phyloP scores from a whole-genome alignment of 1,140 invertebrate species.

The Leptinotarsa undecemlineata region DNA sequence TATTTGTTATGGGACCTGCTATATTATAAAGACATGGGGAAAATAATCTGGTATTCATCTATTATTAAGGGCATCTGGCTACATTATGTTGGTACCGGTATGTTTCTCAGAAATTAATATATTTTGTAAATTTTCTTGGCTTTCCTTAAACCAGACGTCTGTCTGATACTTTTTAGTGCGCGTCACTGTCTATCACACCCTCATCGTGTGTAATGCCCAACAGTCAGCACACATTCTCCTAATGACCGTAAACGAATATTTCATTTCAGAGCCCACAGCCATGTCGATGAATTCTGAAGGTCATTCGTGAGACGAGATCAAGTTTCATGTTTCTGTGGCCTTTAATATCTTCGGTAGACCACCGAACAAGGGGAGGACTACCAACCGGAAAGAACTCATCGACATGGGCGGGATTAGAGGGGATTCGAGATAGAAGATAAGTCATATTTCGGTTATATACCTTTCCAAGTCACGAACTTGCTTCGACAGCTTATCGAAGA shows the following conservation, averaged over 20 bases:
- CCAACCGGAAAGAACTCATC: not conserved
- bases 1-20: too few species aligned
- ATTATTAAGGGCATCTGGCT: too few species aligned
- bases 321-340: not conserved
- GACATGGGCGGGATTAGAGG: not conserved
- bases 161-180: not conserved
- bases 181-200: slow-evolving; percentile 1
- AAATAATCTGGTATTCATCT: too few species aligned
- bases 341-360: slow-evolving; percentile 3
- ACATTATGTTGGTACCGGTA: too few species aligned
- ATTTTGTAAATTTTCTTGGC: too few species aligned
- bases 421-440: not conserved
- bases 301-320: not conserved
- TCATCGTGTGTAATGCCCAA: not conserved
- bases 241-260: not conserved
- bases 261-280: not conserved
- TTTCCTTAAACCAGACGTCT: too few species aligned
- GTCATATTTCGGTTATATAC: not conserved
- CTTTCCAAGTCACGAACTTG: not conserved
- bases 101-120: too few species aligned
- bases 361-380: not conserved
- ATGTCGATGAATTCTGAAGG: not conserved
- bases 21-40: too few species aligned
- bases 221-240: not conserved
- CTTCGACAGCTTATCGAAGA: too few species aligned